These are phyloP conservation scores for Acronicta psi DNA, from an alignment of 2,888 invertebrate genomes.

Conservation along the genomic window DNA sequence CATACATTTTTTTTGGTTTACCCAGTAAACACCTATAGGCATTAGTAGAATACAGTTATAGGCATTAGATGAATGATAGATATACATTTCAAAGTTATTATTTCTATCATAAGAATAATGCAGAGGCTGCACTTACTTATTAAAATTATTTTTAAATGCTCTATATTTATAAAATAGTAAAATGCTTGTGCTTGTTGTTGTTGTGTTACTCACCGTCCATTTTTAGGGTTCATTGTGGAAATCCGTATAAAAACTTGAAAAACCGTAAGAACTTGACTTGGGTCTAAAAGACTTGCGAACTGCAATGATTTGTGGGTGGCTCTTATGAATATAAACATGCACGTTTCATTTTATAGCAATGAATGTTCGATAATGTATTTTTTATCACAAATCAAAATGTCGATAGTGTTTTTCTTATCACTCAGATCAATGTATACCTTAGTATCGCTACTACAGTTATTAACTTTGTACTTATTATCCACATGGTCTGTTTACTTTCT, in stretches of 20 bases:
- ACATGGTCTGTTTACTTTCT: slow-evolving; percentile 27
- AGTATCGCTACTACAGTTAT: slow-evolving; percentile 38
- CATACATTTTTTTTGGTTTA: too few relatives aligned
- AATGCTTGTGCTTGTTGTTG: neutral
- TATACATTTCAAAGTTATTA: too few relatives aligned
- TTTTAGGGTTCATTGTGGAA: slow-evolving; percentile 43
- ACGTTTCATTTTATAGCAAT: slow-evolving; percentile 52
- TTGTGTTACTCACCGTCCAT: slow-evolving; percentile 38
- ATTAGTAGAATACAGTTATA: too few relatives aligned
- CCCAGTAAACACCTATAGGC: too few relatives aligned
- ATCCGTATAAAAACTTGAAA: slow-evolving; percentile 25
- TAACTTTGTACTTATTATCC: slow-evolving; percentile 49
- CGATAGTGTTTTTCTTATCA: slow-evolving; percentile 56
- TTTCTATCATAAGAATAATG: too few relatives aligned
- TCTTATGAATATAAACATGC: slow-evolving; percentile 43
- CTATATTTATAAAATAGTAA: too few relatives aligned
- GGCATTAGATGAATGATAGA: too few relatives aligned
- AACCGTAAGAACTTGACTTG: slow-evolving; percentile 10
- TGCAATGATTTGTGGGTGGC: slow-evolving; percentile 29
- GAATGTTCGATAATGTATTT: slow-evolving; percentile 54
- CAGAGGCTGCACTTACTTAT: too few relatives aligned
- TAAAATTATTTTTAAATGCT: too few relatives aligned
- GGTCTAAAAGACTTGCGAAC: slow-evolving; percentile 30
- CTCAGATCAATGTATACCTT: slow-evolving; percentile 39
- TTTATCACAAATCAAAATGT: slow-evolving; percentile 58